These are phyloP conservation scores for Solea senegalensis DNA, from an alignment of 2,113 vertebrate species.

Conservation along the genomic window DNA sequence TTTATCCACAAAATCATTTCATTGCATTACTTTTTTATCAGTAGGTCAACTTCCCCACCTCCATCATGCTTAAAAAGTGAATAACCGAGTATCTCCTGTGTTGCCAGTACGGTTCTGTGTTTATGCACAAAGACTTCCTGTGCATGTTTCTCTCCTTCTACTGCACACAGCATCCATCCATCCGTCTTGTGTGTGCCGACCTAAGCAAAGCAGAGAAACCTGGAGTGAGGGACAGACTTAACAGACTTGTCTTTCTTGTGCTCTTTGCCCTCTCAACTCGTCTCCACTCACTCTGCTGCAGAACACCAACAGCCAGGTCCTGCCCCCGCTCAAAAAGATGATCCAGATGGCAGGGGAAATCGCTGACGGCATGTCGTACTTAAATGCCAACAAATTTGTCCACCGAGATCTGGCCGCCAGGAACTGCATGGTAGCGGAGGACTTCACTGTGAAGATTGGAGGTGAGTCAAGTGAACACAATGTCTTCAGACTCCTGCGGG, in stretches of 20 bases:
- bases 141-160: background rate
- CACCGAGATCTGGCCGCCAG: conserved; percentile 96
- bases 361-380: conserved; percentile 97
- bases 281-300: conserved; percentile 64
- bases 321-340: conserved; percentile 98
- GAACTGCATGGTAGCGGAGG: conserved; percentile 99
- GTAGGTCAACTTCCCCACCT: too few relatives aligned
- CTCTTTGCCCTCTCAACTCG: conserved; percentile 1
- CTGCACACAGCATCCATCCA: conserved; percentile 2
- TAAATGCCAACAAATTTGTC: conserved; percentile 99
- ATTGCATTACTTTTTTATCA: too few relatives aligned
- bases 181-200: background rate
- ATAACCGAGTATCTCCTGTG: too few relatives aligned
- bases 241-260: background rate
- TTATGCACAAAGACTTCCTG: too few relatives aligned
- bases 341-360: conserved; percentile 99
- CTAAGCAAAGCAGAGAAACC: conserved; percentile 5
- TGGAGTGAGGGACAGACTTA: background rate
- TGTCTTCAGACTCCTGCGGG: conserved; percentile 14
- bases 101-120: too few relatives aligned
- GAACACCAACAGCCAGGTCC: conserved; percentile 85
- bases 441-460: conserved; percentile 99
- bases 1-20: too few relatives aligned
- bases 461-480: conserved; percentile 74
- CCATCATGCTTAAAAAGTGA: too few relatives aligned